Conservation (phyloP, 2,888 invertebrate genomes). For the Tetragonisca angustula region DNA sequence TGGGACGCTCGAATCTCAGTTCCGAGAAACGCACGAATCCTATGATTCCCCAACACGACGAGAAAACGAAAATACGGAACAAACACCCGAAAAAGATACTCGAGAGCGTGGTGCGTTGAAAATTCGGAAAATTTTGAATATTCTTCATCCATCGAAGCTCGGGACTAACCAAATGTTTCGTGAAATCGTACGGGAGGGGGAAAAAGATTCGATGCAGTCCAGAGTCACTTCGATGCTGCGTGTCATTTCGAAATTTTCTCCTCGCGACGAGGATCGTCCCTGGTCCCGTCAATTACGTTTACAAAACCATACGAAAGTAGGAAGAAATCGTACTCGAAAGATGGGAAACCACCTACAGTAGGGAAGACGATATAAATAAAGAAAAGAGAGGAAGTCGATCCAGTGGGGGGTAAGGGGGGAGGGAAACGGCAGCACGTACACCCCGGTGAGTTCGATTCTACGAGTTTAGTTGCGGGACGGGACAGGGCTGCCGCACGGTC, state of each 20-base stretch:
- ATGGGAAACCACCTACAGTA: conserved; percentile 7
- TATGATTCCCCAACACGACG: too few species aligned
- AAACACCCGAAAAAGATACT: too few species aligned
- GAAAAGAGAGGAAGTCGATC: conserved; percentile 7
- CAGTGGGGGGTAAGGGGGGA: not conserved
- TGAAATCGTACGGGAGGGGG: too few species aligned
- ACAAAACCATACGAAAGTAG: too few species aligned
- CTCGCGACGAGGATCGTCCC: conserved; percentile 22
- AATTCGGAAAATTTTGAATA: not conserved
- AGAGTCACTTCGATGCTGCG: too few species aligned
- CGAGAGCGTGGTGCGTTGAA: too few species aligned
- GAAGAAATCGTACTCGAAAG: not conserved
- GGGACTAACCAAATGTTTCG: too few species aligned
- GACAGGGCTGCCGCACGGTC: conserved; percentile 76
- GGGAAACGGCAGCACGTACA: conserved; percentile 72
- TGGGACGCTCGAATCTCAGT: too few species aligned
- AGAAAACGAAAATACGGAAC: not conserved
- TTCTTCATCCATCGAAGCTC: too few species aligned
- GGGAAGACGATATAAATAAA: not conserved
- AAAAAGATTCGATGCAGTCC: too few species aligned
- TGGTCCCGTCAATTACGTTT: too few species aligned
- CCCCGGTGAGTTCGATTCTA: conserved; percentile 76
- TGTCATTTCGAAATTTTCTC: conserved; percentile 17
- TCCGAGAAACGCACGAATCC: too few species aligned
- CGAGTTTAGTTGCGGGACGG: conserved; percentile 75